Base-by-base conservation (phyloP, 2,113 vertebrate genomes). In the Notarius lentiginosus region DNA sequence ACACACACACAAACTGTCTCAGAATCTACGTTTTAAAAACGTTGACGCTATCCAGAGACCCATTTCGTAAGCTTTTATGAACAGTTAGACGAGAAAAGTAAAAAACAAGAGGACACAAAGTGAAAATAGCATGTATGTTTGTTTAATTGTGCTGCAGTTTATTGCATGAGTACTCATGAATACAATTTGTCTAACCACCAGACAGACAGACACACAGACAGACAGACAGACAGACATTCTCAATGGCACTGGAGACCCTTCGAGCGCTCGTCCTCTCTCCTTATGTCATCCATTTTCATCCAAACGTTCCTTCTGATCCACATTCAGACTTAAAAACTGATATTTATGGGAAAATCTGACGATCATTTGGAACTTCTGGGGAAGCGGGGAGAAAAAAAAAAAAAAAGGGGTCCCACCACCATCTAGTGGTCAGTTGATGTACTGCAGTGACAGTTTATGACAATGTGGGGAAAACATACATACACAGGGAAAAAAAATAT, bases 81-180 rank as follows among this genome's bases (percentile, higher is more conserved):
- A 9, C 2, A 1, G 61, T 41, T 4, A 41, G 9, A 2, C 27
- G 3, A 51, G 22, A 51, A 61, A 65, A 34, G 20, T 58, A 63
- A 30, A 5, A 68, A 65, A 77, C 14, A 30, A 10, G 24, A 51
- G 20, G 10, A 51, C 18, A 88, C 65, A 81, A 87, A 82, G 55
- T 75, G 87, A 85, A 87, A 83, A 84, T 75, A 65, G 60, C 86
- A 87, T 80, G 89, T 85, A 82, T 80, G 89, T 83, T 87, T 61
- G 79, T 81, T 81, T 61, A 86, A 90, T 92, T 93, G 91, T 92
- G 93, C 85, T 89, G 91, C 88, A 86, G 61, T 80, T 95, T 95
- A 95, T 95, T 95, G 94, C 94, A 95, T 95, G 92, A 86, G 88
- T 92, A 93, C 92, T 91, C 91, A 93, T 92, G 88, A 92, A 86